These are phyloP conservation scores for Chunga burmeisteri DNA, from an alignment of 2,113 vertebrate species.

Conservation along the genomic window DNA sequence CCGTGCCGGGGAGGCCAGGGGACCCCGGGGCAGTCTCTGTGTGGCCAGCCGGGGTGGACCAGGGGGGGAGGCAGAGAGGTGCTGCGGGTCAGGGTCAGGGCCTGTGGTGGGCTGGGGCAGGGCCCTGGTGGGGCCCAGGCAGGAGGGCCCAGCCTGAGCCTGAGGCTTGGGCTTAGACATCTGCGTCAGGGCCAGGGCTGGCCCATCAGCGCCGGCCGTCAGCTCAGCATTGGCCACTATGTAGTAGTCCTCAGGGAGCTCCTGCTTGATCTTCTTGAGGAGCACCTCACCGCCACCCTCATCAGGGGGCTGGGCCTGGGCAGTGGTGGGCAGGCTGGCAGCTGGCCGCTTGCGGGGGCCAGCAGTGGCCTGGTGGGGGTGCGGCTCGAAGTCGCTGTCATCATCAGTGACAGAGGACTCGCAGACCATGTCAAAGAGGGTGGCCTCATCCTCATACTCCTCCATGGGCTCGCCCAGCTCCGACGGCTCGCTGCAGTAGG, in stretches of 20 bases:
- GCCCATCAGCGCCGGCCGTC: constrained; percentile 67
- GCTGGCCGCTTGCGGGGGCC: constrained; percentile 52
- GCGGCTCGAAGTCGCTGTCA: constrained; percentile 84
- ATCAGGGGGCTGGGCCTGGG: constrained; percentile 65
- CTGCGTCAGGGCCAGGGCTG: constrained; percentile 73
- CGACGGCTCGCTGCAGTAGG: constrained; percentile 85
- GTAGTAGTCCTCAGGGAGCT: constrained; percentile 85
- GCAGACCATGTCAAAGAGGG: constrained; percentile 85
- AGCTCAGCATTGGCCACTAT: constrained; percentile 82
- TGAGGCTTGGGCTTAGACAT: constrained; percentile 77
- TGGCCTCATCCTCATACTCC: constrained; percentile 84
- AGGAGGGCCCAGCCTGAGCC: constrained; percentile 63
- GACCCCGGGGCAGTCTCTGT: constrained; percentile 63
- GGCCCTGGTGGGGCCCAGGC: constrained; percentile 59
- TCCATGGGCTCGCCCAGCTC: constrained; percentile 83
- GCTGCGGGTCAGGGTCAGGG: constrained; percentile 67
- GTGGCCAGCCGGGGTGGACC: constrained; percentile 29
- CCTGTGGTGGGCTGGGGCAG: not conserved
- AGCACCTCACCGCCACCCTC: constrained; percentile 69
- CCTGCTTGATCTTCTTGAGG: constrained; percentile 89
- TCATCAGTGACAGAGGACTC: constrained; percentile 89
- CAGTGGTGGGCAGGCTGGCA: constrained; percentile 11
- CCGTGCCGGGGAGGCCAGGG: constrained; percentile 69
- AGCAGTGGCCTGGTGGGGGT: constrained; percentile 48
- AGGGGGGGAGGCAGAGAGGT: constrained; percentile 61